Percentiles rank a stretch among this genome's conserved stretches.
Conservation (phyloP, 2,797 vertebrate genomes). For the Intellagama lesueurii region DNA sequence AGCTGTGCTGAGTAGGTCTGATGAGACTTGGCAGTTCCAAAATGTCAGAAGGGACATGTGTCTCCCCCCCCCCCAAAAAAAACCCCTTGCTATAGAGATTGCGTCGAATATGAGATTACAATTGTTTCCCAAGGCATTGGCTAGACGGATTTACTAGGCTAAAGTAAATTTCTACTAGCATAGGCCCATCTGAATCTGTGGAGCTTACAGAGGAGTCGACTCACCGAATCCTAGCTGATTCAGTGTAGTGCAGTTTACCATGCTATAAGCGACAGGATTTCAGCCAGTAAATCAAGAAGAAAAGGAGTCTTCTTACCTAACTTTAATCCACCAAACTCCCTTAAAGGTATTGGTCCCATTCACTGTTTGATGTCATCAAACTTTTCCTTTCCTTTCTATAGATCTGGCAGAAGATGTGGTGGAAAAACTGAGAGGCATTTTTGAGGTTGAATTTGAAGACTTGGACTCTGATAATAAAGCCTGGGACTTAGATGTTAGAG, state of each 20-base stretch:
- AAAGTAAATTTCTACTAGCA: no score
- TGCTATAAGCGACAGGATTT: no score
- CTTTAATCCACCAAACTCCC: neutral
- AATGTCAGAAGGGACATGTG: no score
- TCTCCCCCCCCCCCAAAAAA: no score
- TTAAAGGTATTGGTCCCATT: neutral
- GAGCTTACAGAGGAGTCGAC: no score
- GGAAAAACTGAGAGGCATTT: neutral
- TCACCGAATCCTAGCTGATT: no score
- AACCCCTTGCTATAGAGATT: no score
- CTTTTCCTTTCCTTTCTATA: neutral
- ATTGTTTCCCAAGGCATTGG: neutral
- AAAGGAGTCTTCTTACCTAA: neutral
- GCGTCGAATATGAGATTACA: neutral
- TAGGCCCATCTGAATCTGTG: no score
- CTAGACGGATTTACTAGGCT: no score
- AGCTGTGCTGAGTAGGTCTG: neutral
- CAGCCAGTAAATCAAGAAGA: neutral
- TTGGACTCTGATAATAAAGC: neutral
- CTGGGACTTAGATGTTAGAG: neutral
- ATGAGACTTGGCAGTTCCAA: neutral
- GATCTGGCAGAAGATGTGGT: neutral
- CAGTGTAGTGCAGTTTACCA: no score
- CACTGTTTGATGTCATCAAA: neutral
- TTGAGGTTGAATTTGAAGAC: neutral